Base-by-base conservation (phyloP, 2,888 invertebrate species). In the Cremastobaeus sp. region DNA sequence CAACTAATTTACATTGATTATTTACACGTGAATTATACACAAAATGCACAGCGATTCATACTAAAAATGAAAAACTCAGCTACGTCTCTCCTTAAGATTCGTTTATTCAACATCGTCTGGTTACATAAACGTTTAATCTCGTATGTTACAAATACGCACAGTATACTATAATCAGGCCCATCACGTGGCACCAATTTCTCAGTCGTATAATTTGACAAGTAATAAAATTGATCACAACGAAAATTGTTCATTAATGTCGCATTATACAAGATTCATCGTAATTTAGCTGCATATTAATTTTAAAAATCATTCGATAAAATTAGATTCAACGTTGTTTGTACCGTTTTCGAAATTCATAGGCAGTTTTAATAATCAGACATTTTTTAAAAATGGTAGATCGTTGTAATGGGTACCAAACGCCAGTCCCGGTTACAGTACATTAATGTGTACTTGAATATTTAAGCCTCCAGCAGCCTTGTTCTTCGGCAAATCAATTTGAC, bases 131-230 rank as follows among this genome's bases (percentile, higher is more conserved):
- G 59, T 79, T 79, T 78, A 79, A 55, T 77, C 39, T 77, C 79
- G 78, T 83, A 81, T 81, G 50, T 80, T 82, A 81, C 81, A 82
- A 81, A 74, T 76, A 77, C 77, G 72, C 71, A n/a, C n/a, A 66
- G 47, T 54, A 47, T 68, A 71, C 60, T 48, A 30, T 62, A 76
- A 70, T 65, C 50, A 20, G 60, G 28, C 52, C 9, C 39, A 28
- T 25, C 4, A 55, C 34, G 43, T 57, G 64, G 50, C 41, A 66
- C 41, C 37, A 34, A 18, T 20, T 48, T 1, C 1, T 30, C 9
- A 5, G 30, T n/a, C n/a, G n/a, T n/a, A n/a, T n/a, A n/a, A n/a
- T n/a, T n/a, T n/a, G n/a, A n/a, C n/a, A n/a, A n/a, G n/a, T n/a
- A n/a, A n/a, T n/a, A n/a, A n/a, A n/a, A n/a, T n/a, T n/a, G n/a